Evolutionary conservation across 2,113 vertebrate genomes (phyloP).

Genomic region (Psammodynastes pulverulentus): DNA sequence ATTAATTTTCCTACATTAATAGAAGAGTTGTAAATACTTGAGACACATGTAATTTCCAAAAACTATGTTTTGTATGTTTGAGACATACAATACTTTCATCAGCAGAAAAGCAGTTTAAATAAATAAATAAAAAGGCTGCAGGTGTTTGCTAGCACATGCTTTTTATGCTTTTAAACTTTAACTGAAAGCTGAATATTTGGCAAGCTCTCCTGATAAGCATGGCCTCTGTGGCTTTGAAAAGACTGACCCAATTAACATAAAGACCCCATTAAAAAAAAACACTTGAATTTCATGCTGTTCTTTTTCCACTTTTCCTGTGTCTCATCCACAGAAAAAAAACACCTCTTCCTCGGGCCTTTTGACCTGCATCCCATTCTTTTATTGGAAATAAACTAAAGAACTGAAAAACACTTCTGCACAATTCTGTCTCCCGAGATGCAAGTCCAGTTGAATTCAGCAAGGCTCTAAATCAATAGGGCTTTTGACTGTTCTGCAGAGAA

Average conservation of each 20-base stretch:
- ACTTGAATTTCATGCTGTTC: not conserved
- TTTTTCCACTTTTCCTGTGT: not conserved
- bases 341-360: accelerated
- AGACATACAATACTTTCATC: not conserved
- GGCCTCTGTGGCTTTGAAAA: not conserved
- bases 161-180: not conserved
- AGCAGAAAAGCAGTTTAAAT: not conserved
- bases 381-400: not conserved
- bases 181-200: not conserved
- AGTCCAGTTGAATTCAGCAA: not conserved
- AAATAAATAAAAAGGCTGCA: not conserved
- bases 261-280: not conserved
- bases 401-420: not conserved
- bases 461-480: not conserved
- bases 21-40: not conserved
- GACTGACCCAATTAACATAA: not conserved
- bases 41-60: not conserved
- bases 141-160: not conserved
- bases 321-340: not conserved
- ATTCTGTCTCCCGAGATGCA: not conserved
- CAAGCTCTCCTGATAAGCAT: not conserved
- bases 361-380: not conserved
- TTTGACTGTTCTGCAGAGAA: not conserved
- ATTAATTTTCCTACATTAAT: not conserved
- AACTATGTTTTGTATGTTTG: not conserved